Conservation (phyloP, 1,140 invertebrate species). For the Metopolophium dirhodum region DNA sequence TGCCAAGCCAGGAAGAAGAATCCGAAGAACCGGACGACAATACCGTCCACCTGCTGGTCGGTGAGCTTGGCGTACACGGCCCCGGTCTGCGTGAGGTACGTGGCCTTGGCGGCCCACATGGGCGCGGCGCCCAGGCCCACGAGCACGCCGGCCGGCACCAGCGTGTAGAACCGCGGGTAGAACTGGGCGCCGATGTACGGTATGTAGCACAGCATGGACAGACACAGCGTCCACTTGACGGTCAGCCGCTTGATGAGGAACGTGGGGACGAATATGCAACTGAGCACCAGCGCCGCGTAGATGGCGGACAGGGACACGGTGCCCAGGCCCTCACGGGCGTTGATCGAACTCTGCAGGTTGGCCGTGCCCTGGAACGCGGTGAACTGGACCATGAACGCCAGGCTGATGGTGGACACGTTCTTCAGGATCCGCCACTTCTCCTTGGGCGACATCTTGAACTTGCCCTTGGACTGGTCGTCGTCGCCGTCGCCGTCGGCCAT, state of each 20-base stretch:
- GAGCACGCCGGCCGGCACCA: constrained; percentile 89
- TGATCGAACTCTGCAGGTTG: constrained; percentile 87
- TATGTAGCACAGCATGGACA: constrained; percentile 90
- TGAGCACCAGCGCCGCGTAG: constrained; percentile 87
- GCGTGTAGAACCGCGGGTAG: constrained; percentile 85
- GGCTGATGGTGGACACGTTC: constrained; percentile 83
- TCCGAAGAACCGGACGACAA: constrained; percentile 94
- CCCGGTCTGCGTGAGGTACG: constrained; percentile 91
- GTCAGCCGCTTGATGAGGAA: constrained; percentile 87
- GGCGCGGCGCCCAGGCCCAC: constrained; percentile 92
- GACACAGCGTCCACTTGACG: constrained; percentile 92
- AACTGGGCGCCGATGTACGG: constrained; percentile 94
- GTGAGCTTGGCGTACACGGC: constrained; percentile 87
- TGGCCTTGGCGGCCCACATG: constrained; percentile 96
- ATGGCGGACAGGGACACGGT: constrained; percentile 84
- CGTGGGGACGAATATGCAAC: constrained; percentile 91
- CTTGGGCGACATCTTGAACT: constrained; percentile 76
- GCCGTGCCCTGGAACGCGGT: constrained; percentile 90
- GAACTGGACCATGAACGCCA: constrained; percentile 92
- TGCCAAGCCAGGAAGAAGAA: constrained; percentile 98
- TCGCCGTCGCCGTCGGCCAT: constrained; percentile 69
- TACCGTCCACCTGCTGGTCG: constrained; percentile 84
- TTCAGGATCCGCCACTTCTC: constrained; percentile 89
- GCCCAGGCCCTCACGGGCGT: constrained; percentile 79
- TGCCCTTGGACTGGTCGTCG: constrained; percentile 72